Evolutionary conservation across 1,140 invertebrate genomes (phyloP).

Genomic region (Nomia melanderi): DNA sequence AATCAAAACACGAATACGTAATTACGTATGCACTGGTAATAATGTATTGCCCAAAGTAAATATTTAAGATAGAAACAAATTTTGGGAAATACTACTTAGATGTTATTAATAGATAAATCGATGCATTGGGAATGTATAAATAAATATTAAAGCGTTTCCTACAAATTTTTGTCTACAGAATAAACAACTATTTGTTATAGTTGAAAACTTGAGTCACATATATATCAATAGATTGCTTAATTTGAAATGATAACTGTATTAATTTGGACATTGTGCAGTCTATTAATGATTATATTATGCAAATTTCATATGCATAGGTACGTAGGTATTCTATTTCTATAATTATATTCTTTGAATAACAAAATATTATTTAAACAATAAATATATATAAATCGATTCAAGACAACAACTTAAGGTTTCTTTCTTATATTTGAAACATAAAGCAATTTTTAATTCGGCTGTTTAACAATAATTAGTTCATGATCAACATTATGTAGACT

Average conservation of each 20-base stretch:
- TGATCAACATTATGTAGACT: slow-evolving; percentile 38
- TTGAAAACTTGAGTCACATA: not conserved
- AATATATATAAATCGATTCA: not conserved
- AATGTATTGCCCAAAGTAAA: slow-evolving; percentile 12
- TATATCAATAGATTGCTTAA: not conserved
- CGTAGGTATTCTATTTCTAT: slow-evolving; percentile 10
- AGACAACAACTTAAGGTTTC: not conserved
- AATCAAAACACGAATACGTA: not conserved
- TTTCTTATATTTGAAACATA: slow-evolving; percentile 1
- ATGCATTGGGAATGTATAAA: slow-evolving; percentile 55
- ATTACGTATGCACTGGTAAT: not conserved
- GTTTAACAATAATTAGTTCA: slow-evolving; percentile 9
- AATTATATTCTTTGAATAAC: slow-evolving; percentile 21
- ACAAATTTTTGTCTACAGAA: slow-evolving; percentile 13
- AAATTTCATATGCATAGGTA: slow-evolving; percentile 24
- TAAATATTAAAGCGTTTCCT: slow-evolving; percentile 38
- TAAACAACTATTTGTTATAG: slow-evolving; percentile 16
- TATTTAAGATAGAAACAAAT: slow-evolving; percentile 14
- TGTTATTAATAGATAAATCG: slow-evolving; percentile 11
- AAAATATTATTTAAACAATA: slow-evolving; percentile 26
- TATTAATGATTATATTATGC: slow-evolving; percentile 13
- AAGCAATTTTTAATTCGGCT: slow-evolving; percentile 13
- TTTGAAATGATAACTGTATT: slow-evolving; percentile 16
- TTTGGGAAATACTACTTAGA: slow-evolving; percentile 3
- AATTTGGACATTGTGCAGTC: slow-evolving; percentile 25